These are phyloP conservation scores for Xylota sylvarum DNA, from an alignment of 2,888 invertebrate genomes.

Conservation along the genomic window DNA sequence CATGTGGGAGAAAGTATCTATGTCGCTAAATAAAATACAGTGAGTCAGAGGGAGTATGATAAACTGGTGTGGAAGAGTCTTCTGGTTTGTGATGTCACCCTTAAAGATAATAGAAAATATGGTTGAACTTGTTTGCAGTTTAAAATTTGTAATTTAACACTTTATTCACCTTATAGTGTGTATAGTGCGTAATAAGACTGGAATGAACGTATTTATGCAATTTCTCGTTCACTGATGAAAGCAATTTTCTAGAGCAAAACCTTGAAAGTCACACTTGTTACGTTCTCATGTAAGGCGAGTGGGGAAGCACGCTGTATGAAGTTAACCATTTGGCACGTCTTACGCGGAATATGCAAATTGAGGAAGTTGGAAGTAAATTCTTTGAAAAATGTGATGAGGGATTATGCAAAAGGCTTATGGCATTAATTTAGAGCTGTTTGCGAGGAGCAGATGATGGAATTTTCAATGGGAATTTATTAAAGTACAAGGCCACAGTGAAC, in stretches of 20 bases:
- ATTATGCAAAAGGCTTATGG: too few relatives aligned
- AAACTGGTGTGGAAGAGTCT: neutral
- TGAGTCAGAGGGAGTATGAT: slow-evolving; percentile 14
- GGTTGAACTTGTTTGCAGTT: too few relatives aligned
- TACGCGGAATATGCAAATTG: neutral
- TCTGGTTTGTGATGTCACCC: slow-evolving; percentile 3
- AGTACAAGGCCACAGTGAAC: too few relatives aligned
- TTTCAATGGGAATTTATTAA: too few relatives aligned
- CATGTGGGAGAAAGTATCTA: slow-evolving; percentile 1
- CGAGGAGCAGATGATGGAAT: too few relatives aligned
- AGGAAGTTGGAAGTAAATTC: neutral
- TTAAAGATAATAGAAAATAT: neutral
- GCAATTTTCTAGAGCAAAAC: slow-evolving; percentile 1
- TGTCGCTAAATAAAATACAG: neutral
- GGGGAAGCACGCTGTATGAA: neutral
- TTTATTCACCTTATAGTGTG: neutral
- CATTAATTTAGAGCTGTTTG: too few relatives aligned
- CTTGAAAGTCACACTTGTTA: neutral
- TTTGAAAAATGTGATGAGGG: neutral
- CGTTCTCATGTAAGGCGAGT: neutral
- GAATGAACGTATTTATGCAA: neutral
- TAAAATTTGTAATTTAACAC: neutral
- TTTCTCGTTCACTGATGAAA: neutral
- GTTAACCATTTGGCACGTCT: neutral
- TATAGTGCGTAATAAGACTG: neutral